A percentile compares a stretch with the other conserved stretches of the same genome.
Conservation (phyloP, 2,113 vertebrate species). For the Tapirus terrestris region DNA sequence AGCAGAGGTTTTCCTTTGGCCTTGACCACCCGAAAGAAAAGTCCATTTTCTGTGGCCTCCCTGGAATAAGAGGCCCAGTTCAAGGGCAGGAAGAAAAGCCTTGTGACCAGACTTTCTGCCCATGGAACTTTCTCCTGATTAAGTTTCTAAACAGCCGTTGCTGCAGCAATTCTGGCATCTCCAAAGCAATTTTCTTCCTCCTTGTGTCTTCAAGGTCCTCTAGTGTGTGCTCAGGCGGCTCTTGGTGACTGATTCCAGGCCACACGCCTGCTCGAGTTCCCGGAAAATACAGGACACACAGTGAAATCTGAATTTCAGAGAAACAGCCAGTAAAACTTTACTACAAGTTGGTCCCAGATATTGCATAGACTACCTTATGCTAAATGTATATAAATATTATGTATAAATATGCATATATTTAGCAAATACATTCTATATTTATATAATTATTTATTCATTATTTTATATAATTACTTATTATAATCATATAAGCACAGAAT, state of each 20-base stretch:
- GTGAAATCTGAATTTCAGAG: not conserved
- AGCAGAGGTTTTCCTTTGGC: not conserved
- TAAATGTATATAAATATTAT: not conserved
- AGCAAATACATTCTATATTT: no score
- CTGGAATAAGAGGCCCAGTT: not conserved
- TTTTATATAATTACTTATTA: not conserved
- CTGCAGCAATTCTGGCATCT: not conserved
- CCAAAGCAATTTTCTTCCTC: no score
- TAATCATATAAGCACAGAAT: not conserved
- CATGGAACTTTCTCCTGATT: not conserved
- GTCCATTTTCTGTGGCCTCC: not conserved
- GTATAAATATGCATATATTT: not conserved
- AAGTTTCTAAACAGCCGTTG: not conserved
- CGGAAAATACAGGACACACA: accelerated
- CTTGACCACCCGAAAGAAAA: not conserved
- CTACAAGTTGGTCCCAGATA: no score
- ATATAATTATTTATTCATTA: not conserved
- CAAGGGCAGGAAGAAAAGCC: not conserved
- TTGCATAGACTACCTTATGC: no score
- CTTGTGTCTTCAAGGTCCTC: not conserved
- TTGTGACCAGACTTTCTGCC: not conserved
- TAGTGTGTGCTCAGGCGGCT: not conserved
- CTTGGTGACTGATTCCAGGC: accelerated
- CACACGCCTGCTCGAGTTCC: accelerated
- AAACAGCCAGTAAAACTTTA: not conserved